A percentile compares a stretch with the other conserved stretches of the same genome.
Conservation (phyloP, 2,888 invertebrate genomes). For the Phytoseiulus persimilis region DNA sequence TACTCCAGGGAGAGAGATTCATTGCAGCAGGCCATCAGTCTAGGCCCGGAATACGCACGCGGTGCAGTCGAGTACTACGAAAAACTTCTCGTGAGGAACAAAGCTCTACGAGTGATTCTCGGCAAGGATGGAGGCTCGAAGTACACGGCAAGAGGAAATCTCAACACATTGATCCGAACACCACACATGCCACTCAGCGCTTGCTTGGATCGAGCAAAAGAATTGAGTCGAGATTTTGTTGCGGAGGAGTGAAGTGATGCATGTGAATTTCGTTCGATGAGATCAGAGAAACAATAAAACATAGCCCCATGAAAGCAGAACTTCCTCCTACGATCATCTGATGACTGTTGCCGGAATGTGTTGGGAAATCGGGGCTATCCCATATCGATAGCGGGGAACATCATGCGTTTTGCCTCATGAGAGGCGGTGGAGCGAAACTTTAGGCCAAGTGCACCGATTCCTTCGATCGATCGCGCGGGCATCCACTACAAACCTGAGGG, state of each 20-base stretch:
- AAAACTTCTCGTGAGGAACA: constrained; percentile 64
- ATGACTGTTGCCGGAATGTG: too few relatives aligned
- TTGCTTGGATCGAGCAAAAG: constrained; percentile 42
- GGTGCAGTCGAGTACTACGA: constrained; percentile 70
- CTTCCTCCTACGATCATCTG: too few relatives aligned
- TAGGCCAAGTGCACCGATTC: too few relatives aligned
- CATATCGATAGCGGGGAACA: too few relatives aligned
- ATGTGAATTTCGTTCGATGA: neutral
- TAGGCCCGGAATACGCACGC: constrained; percentile 58
- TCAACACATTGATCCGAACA: constrained; percentile 60
- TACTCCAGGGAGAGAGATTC: neutral
- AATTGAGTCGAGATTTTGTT: neutral
- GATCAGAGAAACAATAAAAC: too few relatives aligned
- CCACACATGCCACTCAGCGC: constrained; percentile 59
- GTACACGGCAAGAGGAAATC: constrained; percentile 64
- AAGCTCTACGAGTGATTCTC: constrained; percentile 62
- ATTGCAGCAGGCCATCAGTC: neutral
- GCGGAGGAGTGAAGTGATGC: neutral
- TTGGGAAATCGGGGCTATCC: too few relatives aligned
- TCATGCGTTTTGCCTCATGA: too few relatives aligned
- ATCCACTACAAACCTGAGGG: too few relatives aligned
- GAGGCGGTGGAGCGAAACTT: too few relatives aligned
- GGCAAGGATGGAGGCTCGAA: constrained; percentile 58
- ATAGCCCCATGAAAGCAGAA: too few relatives aligned
- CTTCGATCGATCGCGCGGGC: too few relatives aligned